Evolutionary conservation across 2,113 vertebrate genomes (phyloP).

Genomic region (Nymphicus hollandicus): DNA sequence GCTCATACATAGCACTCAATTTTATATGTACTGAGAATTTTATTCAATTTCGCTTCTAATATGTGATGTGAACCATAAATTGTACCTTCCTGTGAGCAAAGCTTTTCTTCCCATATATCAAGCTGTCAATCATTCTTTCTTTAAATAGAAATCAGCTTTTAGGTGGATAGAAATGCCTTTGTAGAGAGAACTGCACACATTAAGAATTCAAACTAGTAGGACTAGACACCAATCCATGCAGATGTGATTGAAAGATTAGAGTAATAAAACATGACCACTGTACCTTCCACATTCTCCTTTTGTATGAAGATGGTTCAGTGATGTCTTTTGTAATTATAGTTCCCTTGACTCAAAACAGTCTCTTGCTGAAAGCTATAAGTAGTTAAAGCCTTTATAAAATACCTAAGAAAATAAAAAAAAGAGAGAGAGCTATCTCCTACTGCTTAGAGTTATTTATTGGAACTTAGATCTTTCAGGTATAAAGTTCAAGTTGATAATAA

Average conservation of each 20-base stretch:
- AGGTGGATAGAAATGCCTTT: background rate
- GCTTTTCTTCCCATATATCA: background rate
- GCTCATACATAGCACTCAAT: background rate
- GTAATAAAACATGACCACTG: background rate
- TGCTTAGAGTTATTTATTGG: background rate
- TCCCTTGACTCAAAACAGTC: background rate
- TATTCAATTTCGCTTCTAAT: background rate
- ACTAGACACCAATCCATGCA: background rate
- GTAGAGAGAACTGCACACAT: background rate
- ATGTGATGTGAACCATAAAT: background rate
- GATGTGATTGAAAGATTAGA: background rate
- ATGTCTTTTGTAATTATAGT: background rate
- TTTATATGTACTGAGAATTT: background rate
- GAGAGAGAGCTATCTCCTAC: background rate
- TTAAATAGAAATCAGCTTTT: background rate
- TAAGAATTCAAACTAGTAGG: background rate
- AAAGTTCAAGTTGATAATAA: background rate
- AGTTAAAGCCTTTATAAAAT: background rate
- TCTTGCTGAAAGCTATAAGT: background rate
- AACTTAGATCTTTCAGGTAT: background rate
- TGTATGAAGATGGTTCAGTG: background rate
- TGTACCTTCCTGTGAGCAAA: background rate
- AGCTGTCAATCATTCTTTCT: background rate
- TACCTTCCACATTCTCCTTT: background rate
- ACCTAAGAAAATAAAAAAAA: too few species aligned